Evolutionary conservation across 2,797 vertebrate genomes (phyloP).

Genomic region (Dermochelys coriacea): DNA sequence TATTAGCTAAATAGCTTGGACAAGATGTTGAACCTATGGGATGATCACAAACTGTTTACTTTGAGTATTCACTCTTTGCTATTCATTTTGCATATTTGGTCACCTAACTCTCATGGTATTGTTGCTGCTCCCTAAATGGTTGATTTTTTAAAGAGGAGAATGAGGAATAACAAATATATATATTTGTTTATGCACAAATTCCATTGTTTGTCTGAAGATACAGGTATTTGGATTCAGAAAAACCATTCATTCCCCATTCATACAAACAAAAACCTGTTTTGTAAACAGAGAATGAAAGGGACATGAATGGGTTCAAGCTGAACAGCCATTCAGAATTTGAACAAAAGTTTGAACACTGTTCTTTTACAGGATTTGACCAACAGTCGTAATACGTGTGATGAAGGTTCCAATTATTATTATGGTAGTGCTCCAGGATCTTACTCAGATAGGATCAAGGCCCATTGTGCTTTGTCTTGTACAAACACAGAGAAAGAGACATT

Average conservation of each 20-base stretch:
- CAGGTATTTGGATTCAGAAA: neutral
- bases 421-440: neutral
- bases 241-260: neutral
- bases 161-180: too few species aligned
- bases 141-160: neutral
- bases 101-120: neutral
- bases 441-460: neutral
- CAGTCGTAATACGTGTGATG: neutral
- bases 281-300: neutral
- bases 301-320: neutral
- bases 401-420: neutral
- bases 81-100: neutral
- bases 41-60: neutral
- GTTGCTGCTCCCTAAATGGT: neutral
- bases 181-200: too few species aligned
- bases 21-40: neutral
- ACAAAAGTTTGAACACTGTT: neutral
- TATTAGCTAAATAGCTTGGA: neutral
- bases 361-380: neutral
- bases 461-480: neutral
- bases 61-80: neutral
- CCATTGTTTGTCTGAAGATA: too few species aligned
- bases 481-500: neutral
- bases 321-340: neutral
- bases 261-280: neutral